Evolutionary conservation across 2,113 vertebrate species (phyloP).

Genomic region (Oenanthe oenanthe): DNA sequence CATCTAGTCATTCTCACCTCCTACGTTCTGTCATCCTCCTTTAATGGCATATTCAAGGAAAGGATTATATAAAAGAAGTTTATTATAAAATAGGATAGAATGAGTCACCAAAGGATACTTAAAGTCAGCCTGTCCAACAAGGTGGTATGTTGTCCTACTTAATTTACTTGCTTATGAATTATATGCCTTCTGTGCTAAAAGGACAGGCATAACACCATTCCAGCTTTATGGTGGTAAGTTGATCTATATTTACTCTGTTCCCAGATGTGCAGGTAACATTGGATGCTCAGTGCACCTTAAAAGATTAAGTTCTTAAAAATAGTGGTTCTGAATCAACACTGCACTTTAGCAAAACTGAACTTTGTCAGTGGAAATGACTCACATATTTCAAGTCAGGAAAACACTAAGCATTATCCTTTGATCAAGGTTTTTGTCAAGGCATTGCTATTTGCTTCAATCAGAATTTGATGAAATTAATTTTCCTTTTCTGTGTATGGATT

Average conservation of each 20-base stretch:
- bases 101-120: constrained; percentile 61
- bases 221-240: not conserved
- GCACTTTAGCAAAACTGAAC: not conserved
- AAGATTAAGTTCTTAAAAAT: not conserved
- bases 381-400: not conserved
- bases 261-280: not conserved
- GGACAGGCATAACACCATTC: not conserved
- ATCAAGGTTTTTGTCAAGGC: not conserved
- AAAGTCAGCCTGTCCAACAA: constrained; percentile 35
- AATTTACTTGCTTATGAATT: constrained; percentile 55
- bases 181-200: not conserved
- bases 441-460: not conserved
- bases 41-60: constrained; percentile 56
- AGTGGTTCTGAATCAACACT: not conserved
- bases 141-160: constrained; percentile 53
- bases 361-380: not conserved
- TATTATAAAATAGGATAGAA: constrained; percentile 68
- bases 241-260: constrained; percentile 17
- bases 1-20: constrained; percentile 49
- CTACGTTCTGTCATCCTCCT: constrained; percentile 53
- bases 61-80: constrained; percentile 55
- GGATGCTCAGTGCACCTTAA: constrained; percentile 4
- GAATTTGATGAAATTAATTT: not conserved
- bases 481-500: not conserved
- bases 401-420: not conserved